Evolutionary conservation across 1,140 invertebrate species (phyloP).

Genomic region (Hycleus cichorii): DNA sequence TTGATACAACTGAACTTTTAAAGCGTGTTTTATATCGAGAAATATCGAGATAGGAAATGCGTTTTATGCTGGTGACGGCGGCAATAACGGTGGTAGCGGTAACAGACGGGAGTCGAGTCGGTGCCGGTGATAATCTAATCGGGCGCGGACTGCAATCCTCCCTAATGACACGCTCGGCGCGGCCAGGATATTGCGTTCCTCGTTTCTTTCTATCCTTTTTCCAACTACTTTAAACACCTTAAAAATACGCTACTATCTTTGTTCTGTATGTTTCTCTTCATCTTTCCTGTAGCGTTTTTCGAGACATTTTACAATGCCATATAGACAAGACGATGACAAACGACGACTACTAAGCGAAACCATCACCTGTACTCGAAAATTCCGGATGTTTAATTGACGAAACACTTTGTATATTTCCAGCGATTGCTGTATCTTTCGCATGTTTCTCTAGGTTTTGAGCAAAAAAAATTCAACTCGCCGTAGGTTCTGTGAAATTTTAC

Average conservation of each 20-base stretch:
- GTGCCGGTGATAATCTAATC: conserved; percentile 29
- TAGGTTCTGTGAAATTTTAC: too few relatives aligned
- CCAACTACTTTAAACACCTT: neutral
- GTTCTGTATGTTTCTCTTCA: neutral
- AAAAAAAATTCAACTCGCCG: too few relatives aligned
- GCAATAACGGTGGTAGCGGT: conserved; percentile 18
- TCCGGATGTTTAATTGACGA: too few relatives aligned
- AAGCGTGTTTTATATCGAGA: too few relatives aligned
- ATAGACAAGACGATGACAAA: neutral
- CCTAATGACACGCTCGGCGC: conserved; percentile 29
- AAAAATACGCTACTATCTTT: neutral
- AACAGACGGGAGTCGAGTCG: conserved; percentile 12
- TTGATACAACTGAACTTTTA: too few relatives aligned
- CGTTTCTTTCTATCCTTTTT: conserved; percentile 3
- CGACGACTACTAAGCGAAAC: neutral
- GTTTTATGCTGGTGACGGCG: neutral
- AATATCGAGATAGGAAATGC: too few relatives aligned
- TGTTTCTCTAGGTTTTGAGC: too few relatives aligned
- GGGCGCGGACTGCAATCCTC: conserved; percentile 25
- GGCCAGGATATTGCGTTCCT: conserved; percentile 26
- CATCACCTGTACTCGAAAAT: too few relatives aligned
- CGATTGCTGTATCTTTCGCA: too few relatives aligned
- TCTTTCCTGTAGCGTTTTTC: neutral
- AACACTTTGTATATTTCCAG: too few relatives aligned
- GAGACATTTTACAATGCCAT: neutral